Percentiles rank a stretch among this genome's conserved stretches.
Conservation (phyloP, 1,140 invertebrate species). For the Riptortus pedestris region DNA sequence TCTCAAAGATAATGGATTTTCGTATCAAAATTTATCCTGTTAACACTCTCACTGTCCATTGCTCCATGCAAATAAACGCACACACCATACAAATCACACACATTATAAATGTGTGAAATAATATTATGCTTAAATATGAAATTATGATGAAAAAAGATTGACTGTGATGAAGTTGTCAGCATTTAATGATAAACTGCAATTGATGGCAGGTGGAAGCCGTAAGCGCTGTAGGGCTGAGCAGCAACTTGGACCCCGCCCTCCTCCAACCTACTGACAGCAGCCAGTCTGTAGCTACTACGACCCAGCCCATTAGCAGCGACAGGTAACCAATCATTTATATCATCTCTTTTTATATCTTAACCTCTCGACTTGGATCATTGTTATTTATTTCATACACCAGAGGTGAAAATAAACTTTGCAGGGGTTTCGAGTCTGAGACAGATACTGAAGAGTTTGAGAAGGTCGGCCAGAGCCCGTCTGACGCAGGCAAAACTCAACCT, state of each 20-base stretch:
- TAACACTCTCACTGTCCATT: no score
- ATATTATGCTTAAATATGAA: no score
- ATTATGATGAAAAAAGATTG: no score
- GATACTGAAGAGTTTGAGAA: constrained; percentile 76
- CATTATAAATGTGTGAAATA: no score
- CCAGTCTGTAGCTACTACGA: constrained; percentile 30
- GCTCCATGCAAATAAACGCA: no score
- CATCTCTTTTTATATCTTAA: not conserved
- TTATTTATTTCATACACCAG: not conserved
- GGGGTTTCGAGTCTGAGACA: constrained; percentile 65
- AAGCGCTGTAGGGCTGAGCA: constrained; percentile 36
- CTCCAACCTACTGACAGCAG: constrained; percentile 35
- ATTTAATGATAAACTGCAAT: not conserved
- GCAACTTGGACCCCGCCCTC: constrained; percentile 36
- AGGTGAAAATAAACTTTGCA: no score
- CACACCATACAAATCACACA: no score
- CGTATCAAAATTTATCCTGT: no score
- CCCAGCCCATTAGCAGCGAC: constrained; percentile 32
- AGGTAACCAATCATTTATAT: constrained; percentile 31
- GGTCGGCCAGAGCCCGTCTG: constrained; percentile 49
- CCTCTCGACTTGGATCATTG: no score
- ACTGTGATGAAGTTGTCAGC: no score
- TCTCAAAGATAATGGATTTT: no score
- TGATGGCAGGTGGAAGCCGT: constrained; percentile 37
- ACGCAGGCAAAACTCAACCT: constrained; percentile 30